A percentile compares a stretch with the other conserved stretches of the same genome.
Conservation (phyloP, 2,797 vertebrate species). For the Gouania willdenowi region DNA sequence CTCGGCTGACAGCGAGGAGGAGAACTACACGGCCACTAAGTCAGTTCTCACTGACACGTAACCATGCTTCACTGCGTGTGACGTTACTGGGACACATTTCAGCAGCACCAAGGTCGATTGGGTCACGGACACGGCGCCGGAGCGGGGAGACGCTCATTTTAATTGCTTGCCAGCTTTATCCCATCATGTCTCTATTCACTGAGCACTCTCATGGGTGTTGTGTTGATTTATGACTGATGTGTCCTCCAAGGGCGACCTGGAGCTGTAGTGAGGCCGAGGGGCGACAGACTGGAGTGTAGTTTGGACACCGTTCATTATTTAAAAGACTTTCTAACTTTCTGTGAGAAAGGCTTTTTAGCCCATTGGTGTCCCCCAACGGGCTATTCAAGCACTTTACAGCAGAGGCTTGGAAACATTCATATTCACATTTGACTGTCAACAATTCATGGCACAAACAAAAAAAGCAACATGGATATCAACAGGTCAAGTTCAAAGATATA, state of each 20-base stretch:
- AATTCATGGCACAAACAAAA: no score
- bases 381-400: no score
- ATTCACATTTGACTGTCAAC: no score
- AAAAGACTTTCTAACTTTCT: no score
- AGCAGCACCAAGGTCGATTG: constrained; percentile 46
- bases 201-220: constrained; percentile 24
- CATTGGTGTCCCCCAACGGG: no score
- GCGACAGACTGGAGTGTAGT: constrained; percentile 17
- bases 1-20: neutral
- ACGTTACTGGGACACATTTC: constrained; percentile 21
- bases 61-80: constrained; percentile 11
- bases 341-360: no score
- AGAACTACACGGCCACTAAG: no score
- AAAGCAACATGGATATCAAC: no score
- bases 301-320: no score
- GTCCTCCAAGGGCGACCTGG: constrained; percentile 21
- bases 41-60: no score
- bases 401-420: no score
- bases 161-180: constrained; percentile 44
- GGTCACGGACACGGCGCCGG: constrained; percentile 12
- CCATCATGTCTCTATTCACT: constrained; percentile 24
- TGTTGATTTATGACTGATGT: constrained; percentile 50
- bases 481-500: no score
- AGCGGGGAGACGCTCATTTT: constrained; percentile 44
- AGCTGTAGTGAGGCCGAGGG: constrained; percentile 21